These are phyloP conservation scores for Panthera tigris DNA, from an alignment of 2,113 vertebrate genomes.

Conservation along the genomic window DNA sequence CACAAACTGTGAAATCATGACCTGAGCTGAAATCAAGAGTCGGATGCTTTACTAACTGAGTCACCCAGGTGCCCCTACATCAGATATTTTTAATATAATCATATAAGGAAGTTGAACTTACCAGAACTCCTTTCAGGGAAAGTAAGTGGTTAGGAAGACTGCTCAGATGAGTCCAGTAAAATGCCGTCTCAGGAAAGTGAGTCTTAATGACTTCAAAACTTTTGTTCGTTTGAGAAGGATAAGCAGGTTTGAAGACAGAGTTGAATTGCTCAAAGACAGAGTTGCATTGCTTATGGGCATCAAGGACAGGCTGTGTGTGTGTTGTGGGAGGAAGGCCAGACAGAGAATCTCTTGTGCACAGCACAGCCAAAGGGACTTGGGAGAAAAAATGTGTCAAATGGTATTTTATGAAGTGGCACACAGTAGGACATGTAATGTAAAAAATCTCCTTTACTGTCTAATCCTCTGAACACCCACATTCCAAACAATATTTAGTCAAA, in stretches of 20 bases:
- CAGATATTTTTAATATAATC: not conserved
- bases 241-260: not conserved
- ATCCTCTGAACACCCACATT: not conserved
- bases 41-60: too few species aligned
- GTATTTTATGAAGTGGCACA: not conserved
- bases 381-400: not conserved
- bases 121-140: not conserved
- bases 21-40: too few species aligned
- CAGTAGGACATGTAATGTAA: not conserved
- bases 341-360: not conserved
- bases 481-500: not conserved
- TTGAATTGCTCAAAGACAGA: not conserved
- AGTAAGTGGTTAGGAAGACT: not conserved
- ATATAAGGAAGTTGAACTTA: not conserved
- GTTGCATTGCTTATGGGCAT: not conserved
- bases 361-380: not conserved
- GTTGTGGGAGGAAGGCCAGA: not conserved
- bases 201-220: not conserved
- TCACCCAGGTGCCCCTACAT: not conserved
- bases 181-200: not conserved
- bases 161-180: not conserved
- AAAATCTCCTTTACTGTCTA: not conserved
- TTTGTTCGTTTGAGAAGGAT: not conserved
- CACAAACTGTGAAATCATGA: too few species aligned
- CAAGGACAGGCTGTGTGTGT: not conserved